Percentiles rank a stretch among this genome's conserved stretches.
Evolutionary conservation across 2,113 vertebrate genomes (phyloP).

Genomic region (Forbesichthys papilliferus): DNA sequence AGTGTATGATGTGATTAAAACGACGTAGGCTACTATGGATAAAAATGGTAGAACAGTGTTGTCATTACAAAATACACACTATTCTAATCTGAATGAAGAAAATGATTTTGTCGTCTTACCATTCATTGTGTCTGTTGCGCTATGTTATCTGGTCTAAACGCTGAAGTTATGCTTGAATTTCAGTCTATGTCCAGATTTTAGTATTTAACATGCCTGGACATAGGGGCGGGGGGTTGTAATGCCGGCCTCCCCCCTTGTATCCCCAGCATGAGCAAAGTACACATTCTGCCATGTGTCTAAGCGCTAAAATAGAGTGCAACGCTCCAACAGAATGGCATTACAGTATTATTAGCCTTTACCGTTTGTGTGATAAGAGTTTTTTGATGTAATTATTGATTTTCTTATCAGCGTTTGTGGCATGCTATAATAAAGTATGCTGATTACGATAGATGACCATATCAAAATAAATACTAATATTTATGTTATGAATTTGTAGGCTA

Average conservation of each 20-base stretch:
- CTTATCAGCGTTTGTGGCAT: no score
- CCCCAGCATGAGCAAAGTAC: constrained; percentile 51
- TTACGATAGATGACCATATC: no score
- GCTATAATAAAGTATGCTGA: no score
- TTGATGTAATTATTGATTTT: no score
- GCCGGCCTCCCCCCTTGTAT: constrained; percentile 42
- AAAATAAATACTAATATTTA: no score
- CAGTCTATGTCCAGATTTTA: constrained; percentile 59
- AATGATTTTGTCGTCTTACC: constrained; percentile 32
- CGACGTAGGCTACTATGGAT: no score
- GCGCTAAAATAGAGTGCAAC: constrained; percentile 12
- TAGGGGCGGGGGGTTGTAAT: constrained; percentile 76
- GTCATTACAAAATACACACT: no score
- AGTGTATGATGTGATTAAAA: no score
- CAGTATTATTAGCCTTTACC: no score
- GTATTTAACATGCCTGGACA: constrained; percentile 75
- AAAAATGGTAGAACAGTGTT: no score
- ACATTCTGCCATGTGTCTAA: constrained; percentile 22
- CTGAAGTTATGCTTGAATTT: constrained; percentile 25
- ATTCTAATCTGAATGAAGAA: neutral
- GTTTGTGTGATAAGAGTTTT: no score
- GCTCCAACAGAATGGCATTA: neutral
- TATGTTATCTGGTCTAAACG: neutral
- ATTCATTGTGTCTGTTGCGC: constrained; percentile 44
- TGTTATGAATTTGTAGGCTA: no score